Evolutionary conservation across 2,888 invertebrate genomes (phyloP), one percentile per base, ranked within the genome.

Genomic region (Agonopterix arenella): DNA sequence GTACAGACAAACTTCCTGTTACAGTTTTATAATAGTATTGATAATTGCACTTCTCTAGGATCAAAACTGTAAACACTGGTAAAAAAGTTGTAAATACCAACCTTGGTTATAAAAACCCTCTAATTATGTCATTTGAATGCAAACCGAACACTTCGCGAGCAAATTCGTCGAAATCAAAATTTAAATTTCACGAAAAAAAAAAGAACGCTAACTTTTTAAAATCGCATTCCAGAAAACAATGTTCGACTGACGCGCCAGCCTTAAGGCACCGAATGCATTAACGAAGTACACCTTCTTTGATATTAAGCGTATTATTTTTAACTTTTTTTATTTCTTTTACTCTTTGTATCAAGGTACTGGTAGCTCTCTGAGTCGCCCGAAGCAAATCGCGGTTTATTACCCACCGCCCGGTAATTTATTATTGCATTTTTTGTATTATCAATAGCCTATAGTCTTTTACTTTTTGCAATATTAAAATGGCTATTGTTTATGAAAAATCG

Each of bases 351-450:
- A 67, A 71, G 71, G 76, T 73, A 83, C 82, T 86, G 85, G 88
- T 89, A 89, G 88, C 88, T 68, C 68, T 63, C 60, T 62, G 60
- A 79, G 88, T 89, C 88, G 88, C 88, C 86, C 68, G 78, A 57
- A 84, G 88, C 88, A 79, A 84, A 86, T 85, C 86, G 83, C 84
- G 77, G 77, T 86, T 84, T 88, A 88, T 85, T 82, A 81, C 86
- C 78, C 76, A 79, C 84, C 81, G 81, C 77, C 64, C 60, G 71
- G 80, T 84, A 85, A 88, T 89, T 88, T 89, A 88, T 88, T 86
- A 83, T 88, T 83, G 80, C 79, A 79, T 86, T 88, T 89, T 88
- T 89, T 88, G 82, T 80, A 88, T 88, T 89, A 89, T 89, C 88
- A 89, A 89, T 88, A 84, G 84, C 84, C 73, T 70, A 72, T 68